Conservation (phyloP, 1,140 invertebrate species). For the Anastatus disparis region DNA sequence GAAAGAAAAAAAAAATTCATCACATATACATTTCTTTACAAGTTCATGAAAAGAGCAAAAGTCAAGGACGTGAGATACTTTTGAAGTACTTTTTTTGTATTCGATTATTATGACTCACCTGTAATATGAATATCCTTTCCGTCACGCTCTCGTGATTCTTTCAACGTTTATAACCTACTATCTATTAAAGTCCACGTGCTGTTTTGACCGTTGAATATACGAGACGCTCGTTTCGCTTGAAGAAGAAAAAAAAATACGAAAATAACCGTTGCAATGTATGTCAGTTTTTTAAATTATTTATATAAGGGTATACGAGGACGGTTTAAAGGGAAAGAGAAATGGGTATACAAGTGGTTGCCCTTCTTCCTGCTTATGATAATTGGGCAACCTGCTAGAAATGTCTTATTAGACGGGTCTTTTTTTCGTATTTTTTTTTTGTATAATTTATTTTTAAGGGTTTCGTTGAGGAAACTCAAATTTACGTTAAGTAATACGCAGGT, state of each 20-base stretch:
- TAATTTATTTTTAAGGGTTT: no score
- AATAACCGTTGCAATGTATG: background rate
- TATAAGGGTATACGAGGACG: background rate
- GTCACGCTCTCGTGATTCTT: constrained; percentile 42
- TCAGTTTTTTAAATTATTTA: background rate
- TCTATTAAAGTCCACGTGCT: no score
- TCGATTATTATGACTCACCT: constrained; percentile 15
- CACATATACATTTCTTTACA: no score
- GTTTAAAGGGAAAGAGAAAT: background rate
- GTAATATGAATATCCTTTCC: background rate
- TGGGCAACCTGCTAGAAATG: no score
- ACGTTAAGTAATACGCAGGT: no score
- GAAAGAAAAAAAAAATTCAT: no score
- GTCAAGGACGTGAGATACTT: constrained; percentile 26
- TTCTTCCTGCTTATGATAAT: constrained; percentile 20
- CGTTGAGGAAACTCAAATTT: no score
- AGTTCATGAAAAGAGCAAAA: no score
- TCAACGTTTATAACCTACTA: background rate
- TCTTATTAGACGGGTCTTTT: background rate
- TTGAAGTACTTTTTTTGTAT: no score
- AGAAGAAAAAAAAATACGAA: no score
- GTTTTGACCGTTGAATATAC: constrained; percentile 14
- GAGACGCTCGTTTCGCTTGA: background rate
- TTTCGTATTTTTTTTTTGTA: no score
- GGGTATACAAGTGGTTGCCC: background rate